Conservation (phyloP, 2,113 vertebrate genomes). For the Pavo muticus region DNA sequence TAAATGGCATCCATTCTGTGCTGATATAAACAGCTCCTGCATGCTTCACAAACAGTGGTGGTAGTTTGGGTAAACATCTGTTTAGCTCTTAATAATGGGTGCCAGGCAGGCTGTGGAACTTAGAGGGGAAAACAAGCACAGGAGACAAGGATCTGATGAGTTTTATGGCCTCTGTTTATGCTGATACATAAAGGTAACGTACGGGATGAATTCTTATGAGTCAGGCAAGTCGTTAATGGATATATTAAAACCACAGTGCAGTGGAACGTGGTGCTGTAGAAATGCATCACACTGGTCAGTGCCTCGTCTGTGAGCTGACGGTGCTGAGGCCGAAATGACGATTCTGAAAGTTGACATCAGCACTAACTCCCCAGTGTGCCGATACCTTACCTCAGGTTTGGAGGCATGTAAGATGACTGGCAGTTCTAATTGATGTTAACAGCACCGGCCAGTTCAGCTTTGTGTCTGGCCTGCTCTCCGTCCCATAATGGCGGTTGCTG, state of each 20-base stretch:
- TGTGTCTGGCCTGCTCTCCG: background rate
- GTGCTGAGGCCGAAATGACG: background rate
- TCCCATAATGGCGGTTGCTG: background rate
- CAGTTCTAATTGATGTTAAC: background rate
- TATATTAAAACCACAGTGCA: background rate
- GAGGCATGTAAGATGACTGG: background rate
- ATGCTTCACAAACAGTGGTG: conserved; percentile 17
- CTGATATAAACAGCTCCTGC: conserved; percentile 26
- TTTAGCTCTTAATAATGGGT: conserved; percentile 20
- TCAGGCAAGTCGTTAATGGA: background rate
- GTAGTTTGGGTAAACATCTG: conserved; percentile 61
- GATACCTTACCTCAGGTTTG: background rate
- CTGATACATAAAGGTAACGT: accelerated
- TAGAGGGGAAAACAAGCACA: background rate
- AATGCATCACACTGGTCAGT: accelerated
- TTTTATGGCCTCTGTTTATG: accelerated
- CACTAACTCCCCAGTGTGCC: background rate
- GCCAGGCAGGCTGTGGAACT: background rate
- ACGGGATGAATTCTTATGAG: background rate
- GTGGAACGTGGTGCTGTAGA: background rate
- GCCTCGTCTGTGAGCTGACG: background rate
- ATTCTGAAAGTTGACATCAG: background rate
- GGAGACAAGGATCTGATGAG: background rate
- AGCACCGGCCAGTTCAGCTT: background rate
- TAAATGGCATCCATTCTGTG: conserved; percentile 53